Base-by-base conservation (phyloP, 2,113 vertebrate genomes). In the Azemiops feae region DNA sequence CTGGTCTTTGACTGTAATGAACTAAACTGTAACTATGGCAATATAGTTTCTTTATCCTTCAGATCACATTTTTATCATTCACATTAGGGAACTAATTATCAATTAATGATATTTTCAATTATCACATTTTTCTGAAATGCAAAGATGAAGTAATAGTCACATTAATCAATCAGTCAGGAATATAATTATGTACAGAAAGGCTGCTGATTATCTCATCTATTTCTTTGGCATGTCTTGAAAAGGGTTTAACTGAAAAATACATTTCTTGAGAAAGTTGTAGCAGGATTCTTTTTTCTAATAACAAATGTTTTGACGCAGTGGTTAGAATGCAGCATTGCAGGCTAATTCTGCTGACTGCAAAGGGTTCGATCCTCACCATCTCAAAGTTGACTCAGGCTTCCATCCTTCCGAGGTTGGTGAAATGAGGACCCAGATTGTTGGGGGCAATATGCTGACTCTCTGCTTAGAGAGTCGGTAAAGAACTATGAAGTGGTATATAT, bases 101-200 rank as follows among this genome's bases (percentile, higher is more conserved):
- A 81, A 81, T 81, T 81, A 81, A 81, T 81, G 7, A 91, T 95
- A 91, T 97, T 96, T 96, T 92, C 93, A 60, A n/a, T 94, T 50
- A 60, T 96, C 96, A 93, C 92, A 85, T 39, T 27, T 94, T 96
- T 93, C 95, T 97, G 96, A 95, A 95, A 95, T 96, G 93, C 95
- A 96, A 97, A 97, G 96, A 97, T 96, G 95, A 96, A 96, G 94
- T 92, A 95, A 93, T 95, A 86, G 55, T 95, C 91, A 92, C 93
- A 92, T 96, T 94, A 96, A 96, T 96, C 95, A 96, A 97, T 96
- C 94, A 95, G 93, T 95, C 96, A 95, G 43, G 69, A 93, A 92
- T 93, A 94, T 93, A 94, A 95, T 97, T 95, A 96, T 97, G 95
- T 94, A 92, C 95, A 97, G 93, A 95, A 96, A 94, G 93, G 92